A percentile compares a stretch with the other conserved stretches of the same genome.
Conservation (phyloP, 2,888 invertebrate genomes). For the Altica lythri region DNA sequence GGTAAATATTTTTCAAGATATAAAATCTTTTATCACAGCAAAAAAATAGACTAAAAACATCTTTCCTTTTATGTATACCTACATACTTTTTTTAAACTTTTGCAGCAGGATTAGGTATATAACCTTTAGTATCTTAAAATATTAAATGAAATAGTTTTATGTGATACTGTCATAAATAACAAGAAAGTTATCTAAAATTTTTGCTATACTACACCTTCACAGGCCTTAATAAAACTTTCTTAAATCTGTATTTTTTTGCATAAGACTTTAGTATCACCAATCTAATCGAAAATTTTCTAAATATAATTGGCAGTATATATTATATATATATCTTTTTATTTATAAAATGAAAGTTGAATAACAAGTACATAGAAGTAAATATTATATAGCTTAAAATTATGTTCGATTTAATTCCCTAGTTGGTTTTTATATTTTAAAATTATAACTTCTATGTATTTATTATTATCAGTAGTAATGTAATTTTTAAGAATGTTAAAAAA, state of each 20-base stretch:
- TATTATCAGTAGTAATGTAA: conserved; percentile 3
- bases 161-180: conserved; percentile 38
- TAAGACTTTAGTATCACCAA: conserved; percentile 60
- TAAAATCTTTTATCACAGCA: background rate
- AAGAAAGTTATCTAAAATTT: conserved; percentile 41
- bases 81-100: background rate
- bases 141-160: conserved; percentile 31
- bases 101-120: background rate
- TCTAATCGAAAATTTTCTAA: conserved; percentile 53
- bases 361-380: conserved; percentile 3
- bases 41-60: too few relatives aligned
- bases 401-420: background rate
- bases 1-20: background rate
- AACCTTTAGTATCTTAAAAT: background rate
- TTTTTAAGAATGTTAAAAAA: conserved; percentile 8
- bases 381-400: background rate
- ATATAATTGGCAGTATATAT: conserved; percentile 57
- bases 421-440: background rate
- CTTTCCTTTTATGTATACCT: background rate
- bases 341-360: background rate
- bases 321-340: conserved; percentile 36
- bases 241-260: conserved; percentile 48
- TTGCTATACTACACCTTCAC: conserved; percentile 40
- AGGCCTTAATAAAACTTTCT: conserved; percentile 39
- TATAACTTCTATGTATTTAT: background rate